Base-by-base conservation (phyloP, 1,140 invertebrate genomes). In the Brachionus paranguensis region DNA sequence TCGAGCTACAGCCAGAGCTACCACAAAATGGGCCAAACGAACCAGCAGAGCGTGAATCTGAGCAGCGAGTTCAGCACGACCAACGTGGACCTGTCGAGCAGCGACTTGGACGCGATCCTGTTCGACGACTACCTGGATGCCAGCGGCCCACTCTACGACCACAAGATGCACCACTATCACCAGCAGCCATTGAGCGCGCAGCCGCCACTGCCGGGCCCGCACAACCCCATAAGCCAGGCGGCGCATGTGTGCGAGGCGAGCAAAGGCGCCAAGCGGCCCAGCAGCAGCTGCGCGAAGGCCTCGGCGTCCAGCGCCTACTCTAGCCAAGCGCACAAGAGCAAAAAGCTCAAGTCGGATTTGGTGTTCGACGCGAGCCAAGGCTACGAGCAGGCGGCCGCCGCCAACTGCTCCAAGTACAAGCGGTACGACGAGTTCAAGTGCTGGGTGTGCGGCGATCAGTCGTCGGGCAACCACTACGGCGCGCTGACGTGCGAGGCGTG, bases 401-500 rank as follows among this genome's bases (percentile, higher is more conserved):
- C 70, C 11, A 17, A 74, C 17, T 74, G 14, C 20, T 76, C 72
- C 10, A 81, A 81, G 53, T 81, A 81, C 27, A 81, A 81, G 20
- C 29, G 78, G 0, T 83, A 83, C 45, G 60, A 83, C 20, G 60
- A 83, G 29, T 83, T 83, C 12, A 65, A 65, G 43, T 91, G 91
- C 87, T 85, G 87, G 74, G 88, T 91, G 7, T 91, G 91, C 86
- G 88, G 89, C n/a, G 90, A 90, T 64, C 88, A 87, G 29, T 89
- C 90, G 11, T 88, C 88, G 3, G 91, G 91, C 6, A 87, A 90
- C 29, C 91, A 91, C 85, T 91, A 91, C 85, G 91, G 91, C 12
- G 90, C 88, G 2, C 88, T 90, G 78, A 90, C 90, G 0, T 91
- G 91, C 85, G 91, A 91, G 84, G 91, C 90, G 3, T 91, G 91